phyloP scores from a whole-genome alignment of 2,797 vertebrate species.

The Cuniculus paca region DNA sequence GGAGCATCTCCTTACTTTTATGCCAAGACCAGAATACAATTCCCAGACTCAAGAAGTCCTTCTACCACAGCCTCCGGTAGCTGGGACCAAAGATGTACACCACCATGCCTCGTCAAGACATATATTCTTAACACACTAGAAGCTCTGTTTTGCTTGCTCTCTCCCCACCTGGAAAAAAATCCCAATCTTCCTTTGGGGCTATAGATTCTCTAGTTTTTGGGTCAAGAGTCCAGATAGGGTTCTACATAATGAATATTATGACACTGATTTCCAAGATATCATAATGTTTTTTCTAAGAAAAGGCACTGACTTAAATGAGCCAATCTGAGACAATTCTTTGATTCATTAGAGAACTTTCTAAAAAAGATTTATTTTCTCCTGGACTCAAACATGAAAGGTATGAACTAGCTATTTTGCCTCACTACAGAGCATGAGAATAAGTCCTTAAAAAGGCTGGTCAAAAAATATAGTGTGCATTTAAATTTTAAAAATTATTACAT shows the following conservation, averaged over 20 bases:
- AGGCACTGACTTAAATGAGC: background rate
- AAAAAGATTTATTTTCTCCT: constrained; percentile 53
- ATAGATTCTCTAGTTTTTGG: background rate
- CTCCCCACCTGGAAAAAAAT: background rate
- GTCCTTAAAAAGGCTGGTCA: background rate
- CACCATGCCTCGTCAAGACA: background rate
- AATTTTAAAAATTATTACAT: background rate
- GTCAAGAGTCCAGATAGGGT: background rate
- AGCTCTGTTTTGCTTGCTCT: constrained; percentile 11
- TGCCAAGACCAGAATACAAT: background rate
- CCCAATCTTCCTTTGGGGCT: background rate
- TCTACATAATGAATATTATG: background rate
- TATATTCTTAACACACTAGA: constrained; percentile 23
- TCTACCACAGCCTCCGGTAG: background rate
- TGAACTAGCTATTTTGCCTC: background rate
- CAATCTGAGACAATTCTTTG: constrained; percentile 31
- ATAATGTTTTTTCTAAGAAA: constrained; percentile 14
- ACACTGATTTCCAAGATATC: background rate
- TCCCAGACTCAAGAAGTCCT: background rate
- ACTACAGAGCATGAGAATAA: background rate
- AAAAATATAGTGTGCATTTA: background rate
- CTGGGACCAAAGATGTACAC: background rate
- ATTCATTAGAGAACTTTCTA: background rate
- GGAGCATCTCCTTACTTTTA: background rate
- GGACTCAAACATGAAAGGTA: background rate